phyloP scores from a whole-genome alignment of 2,888 invertebrate species.

The Standfussiana lucernea region DNA sequence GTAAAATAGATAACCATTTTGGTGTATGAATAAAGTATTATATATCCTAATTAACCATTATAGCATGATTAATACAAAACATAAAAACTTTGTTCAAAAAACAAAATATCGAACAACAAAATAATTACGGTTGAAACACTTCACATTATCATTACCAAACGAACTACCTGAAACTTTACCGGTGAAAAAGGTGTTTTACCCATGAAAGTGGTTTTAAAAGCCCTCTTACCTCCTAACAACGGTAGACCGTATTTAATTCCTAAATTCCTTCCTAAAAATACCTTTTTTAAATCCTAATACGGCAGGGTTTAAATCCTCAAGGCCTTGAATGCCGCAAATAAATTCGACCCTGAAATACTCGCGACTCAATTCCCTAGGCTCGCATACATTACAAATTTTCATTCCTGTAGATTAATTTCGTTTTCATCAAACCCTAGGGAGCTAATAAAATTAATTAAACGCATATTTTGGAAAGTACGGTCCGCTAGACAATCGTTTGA shows the following conservation, averaged over 20 bases:
- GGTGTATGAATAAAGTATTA: neutral
- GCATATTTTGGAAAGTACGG: slow-evolving; percentile 21
- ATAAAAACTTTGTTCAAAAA: neutral
- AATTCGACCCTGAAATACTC: slow-evolving; percentile 48
- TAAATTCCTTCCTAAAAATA: slow-evolving; percentile 33
- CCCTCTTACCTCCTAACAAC: slow-evolving; percentile 6
- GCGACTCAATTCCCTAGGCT: slow-evolving; percentile 33
- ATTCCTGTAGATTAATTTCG: slow-evolving; percentile 59
- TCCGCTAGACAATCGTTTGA: neutral
- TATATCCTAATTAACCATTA: neutral
- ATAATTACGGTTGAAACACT: slow-evolving; percentile 23
- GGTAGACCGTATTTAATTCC: slow-evolving; percentile 20
- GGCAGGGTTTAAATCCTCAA: slow-evolving; percentile 1
- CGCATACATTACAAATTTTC: slow-evolving; percentile 50
- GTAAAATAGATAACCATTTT: neutral
- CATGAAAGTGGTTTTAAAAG: slow-evolving; percentile 31
- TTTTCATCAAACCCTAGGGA: slow-evolving; percentile 28
- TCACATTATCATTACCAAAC: slow-evolving; percentile 17
- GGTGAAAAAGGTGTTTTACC: slow-evolving; percentile 24
- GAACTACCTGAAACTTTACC: slow-evolving; percentile 15
- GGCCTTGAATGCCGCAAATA: slow-evolving; percentile 35
- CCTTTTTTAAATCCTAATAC: slow-evolving; percentile 21
- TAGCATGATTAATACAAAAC: neutral
- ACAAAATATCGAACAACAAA: neutral
- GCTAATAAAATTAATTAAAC: slow-evolving; percentile 43